Percentiles rank a stretch among this genome's conserved stretches.
Evolutionary conservation across 2,113 vertebrate species (phyloP).

Genomic region (Silurus asotus): DNA sequence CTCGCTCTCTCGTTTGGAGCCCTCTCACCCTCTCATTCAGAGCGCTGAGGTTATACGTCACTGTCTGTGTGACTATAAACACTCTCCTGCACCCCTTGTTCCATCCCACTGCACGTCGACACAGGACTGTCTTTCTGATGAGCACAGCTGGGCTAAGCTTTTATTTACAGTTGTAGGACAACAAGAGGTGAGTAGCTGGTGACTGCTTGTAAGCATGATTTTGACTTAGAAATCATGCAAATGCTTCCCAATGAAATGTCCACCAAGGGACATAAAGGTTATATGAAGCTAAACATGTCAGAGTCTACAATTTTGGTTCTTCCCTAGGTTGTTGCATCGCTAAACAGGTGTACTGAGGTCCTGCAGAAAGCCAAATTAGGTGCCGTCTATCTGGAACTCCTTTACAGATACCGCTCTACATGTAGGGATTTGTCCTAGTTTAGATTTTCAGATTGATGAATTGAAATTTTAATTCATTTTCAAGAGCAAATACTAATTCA

Average conservation of each 20-base stretch:
- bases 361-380: not conserved
- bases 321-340: not conserved
- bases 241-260: not conserved
- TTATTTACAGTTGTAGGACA: not conserved
- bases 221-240: not conserved
- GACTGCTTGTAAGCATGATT: not conserved
- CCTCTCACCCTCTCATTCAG: constrained; percentile 52
- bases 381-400: not conserved
- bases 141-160: not conserved
- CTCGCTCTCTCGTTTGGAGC: constrained; percentile 26
- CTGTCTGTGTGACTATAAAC: constrained; percentile 51
- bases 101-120: constrained; percentile 18
- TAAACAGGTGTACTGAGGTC: not conserved
- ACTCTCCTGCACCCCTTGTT: constrained; percentile 26
- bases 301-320: not conserved
- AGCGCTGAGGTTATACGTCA: constrained; percentile 43
- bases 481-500: not conserved
- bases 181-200: constrained; percentile 12
- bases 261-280: no score
- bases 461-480: not conserved
- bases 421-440: not conserved
- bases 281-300: not conserved
- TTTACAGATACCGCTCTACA: not conserved
- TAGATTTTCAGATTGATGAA: not conserved
- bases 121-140: constrained; percentile 6